phyloP scores from a whole-genome alignment of 2,888 invertebrate species.

The Ormyrus labotus region DNA sequence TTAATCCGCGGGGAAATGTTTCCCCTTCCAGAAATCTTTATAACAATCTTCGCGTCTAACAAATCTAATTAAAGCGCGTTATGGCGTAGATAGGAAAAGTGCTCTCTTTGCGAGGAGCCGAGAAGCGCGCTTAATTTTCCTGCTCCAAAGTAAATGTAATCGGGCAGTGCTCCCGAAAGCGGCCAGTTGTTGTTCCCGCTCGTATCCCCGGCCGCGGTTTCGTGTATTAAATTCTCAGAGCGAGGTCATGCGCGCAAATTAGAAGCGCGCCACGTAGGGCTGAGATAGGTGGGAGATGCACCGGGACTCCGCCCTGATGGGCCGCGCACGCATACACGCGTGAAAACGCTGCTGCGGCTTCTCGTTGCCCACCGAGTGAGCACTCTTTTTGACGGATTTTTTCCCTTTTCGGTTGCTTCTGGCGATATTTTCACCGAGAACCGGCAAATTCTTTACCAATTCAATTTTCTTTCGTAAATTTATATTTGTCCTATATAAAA shows the following conservation, averaged over 20 bases:
- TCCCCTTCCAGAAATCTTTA: background rate
- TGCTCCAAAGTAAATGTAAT: constrained; percentile 29
- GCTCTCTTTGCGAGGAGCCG: background rate
- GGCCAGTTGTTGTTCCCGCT: constrained; percentile 10
- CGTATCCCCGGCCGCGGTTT: constrained; percentile 62
- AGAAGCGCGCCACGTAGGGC: constrained; percentile 60
- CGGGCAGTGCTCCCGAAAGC: constrained; percentile 15
- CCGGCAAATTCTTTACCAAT: background rate
- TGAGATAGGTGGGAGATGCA: background rate
- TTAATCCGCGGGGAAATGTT: background rate
- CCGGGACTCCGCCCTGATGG: background rate
- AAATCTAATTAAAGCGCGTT: constrained; percentile 37
- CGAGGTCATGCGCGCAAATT: constrained; percentile 63
- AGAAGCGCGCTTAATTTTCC: constrained; percentile 33
- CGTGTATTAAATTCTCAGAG: constrained; percentile 69
- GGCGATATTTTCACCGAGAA: constrained; percentile 18
- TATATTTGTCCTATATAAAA: no score
- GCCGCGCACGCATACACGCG: background rate
- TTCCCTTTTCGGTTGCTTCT: background rate
- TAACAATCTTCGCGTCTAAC: background rate
- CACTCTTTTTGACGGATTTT: background rate
- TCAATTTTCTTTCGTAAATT: no score
- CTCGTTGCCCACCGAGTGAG: background rate
- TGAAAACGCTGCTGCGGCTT: background rate
- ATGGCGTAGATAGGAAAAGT: constrained; percentile 4